Percentiles rank a stretch among this genome's conserved stretches.
Conservation (phyloP, 2,113 vertebrate species). For the Tenrec ecaudatus region DNA sequence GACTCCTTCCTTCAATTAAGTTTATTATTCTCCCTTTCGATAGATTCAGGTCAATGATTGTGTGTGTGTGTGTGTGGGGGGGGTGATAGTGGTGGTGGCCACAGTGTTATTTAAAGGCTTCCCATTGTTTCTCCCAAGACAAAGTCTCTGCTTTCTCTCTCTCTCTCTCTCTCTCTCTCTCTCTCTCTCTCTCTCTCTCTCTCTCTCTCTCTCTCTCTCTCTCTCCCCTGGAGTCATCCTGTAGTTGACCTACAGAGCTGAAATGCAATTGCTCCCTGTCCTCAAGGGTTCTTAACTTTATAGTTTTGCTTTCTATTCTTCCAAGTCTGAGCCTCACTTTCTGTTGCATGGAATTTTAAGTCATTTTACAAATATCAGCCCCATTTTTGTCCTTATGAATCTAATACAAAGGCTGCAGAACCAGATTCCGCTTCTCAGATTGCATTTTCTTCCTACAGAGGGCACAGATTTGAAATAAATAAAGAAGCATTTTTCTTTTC, state of each 20-base stretch:
- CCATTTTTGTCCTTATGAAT: not conserved
- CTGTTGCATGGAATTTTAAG: not conserved
- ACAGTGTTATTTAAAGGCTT: no score
- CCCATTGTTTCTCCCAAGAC: not conserved
- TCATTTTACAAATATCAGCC: not conserved
- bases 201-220: not conserved
- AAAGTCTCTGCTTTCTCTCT: no score
- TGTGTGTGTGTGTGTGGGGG: no score
- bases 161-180: not conserved
- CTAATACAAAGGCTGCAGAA: not conserved
- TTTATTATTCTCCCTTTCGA: no score
- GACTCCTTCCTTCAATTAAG: no score
- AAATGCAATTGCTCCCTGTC: not conserved
- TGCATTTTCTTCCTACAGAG: not conserved
- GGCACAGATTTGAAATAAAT: not conserved
- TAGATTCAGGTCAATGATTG: no score
- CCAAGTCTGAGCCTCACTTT: not conserved
- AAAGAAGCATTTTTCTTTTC: not conserved
- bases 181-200: no score
- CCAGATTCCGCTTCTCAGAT: not conserved
- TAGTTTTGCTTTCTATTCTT: not conserved
- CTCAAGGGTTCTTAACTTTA: not conserved
- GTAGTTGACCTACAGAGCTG: not conserved
- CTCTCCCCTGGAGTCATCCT: fast-evolving
- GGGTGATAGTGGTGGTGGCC: no score